Percentiles rank a stretch among this genome's conserved stretches.
phyloP scores from a whole-genome alignment of 2,113 vertebrate species.

The Dromiciops gliroides region DNA sequence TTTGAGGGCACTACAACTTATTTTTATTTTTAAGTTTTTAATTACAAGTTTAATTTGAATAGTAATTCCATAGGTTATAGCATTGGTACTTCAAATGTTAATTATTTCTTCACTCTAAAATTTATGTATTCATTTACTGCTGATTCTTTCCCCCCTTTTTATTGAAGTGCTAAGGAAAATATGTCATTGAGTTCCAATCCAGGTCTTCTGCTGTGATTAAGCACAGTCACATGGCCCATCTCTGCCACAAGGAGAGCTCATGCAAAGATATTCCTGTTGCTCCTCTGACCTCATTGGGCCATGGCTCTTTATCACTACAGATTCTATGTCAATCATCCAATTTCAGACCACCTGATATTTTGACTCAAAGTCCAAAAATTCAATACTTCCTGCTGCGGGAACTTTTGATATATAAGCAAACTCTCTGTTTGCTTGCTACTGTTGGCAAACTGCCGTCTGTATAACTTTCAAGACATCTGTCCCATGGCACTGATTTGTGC shows the following conservation, averaged over 20 bases:
- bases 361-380: conserved; percentile 95
- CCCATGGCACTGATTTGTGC: not conserved
- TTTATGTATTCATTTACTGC: conserved; percentile 86
- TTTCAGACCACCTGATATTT: conserved; percentile 98
- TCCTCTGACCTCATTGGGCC: conserved; percentile 99
- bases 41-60: conserved; percentile 85
- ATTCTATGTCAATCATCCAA: conserved; percentile 99
- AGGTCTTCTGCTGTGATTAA: conserved; percentile 88
- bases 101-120: conserved; percentile 87
- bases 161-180: conserved; percentile 86
- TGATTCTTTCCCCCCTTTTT: conserved; percentile 83
- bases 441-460: not conserved
- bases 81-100: conserved; percentile 84
- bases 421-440: not conserved
- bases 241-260: conserved; percentile 91
- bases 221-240: conserved; percentile 88
- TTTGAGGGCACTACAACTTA: too few relatives aligned
- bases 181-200: conserved; percentile 86
- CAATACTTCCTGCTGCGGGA: not conserved
- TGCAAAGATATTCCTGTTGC: conserved; percentile 96
- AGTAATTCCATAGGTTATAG: conserved; percentile 84
- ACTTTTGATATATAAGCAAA: not conserved
- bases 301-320: conserved; percentile 95
- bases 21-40: conserved; percentile 73
- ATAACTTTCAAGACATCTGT: not conserved